A percentile compares a stretch with the other conserved stretches of the same genome.
Evolutionary conservation across 92 coral and sea anemone species (phyloP).

Genomic region (Galaxea fascicularis): DNA sequence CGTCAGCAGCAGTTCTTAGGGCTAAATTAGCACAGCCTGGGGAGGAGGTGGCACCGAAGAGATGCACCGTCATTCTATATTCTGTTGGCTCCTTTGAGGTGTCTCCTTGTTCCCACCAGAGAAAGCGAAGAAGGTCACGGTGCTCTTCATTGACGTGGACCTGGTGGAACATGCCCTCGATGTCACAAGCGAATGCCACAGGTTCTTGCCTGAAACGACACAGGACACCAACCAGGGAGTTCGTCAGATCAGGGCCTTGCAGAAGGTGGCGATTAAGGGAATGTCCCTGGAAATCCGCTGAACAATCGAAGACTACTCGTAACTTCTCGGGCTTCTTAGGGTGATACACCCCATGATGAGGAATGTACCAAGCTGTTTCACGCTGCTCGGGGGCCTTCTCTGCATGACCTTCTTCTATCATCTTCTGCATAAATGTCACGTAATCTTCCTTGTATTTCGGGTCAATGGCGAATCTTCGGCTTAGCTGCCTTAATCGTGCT

Average conservation of each 20-base stretch:
- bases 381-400: slow-evolving; percentile 24
- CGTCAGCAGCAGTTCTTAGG: slow-evolving; percentile 31
- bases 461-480: slow-evolving; percentile 37
- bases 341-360: slow-evolving; percentile 69
- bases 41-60: slow-evolving; percentile 51
- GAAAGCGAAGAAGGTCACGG: slow-evolving; percentile 43
- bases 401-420: slow-evolving; percentile 53
- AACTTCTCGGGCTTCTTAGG: slow-evolving; percentile 46
- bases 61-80: slow-evolving; percentile 35
- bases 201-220: slow-evolving; percentile 52
- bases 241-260: slow-evolving; percentile 53
- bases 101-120: slow-evolving; percentile 53
- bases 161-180: slow-evolving; percentile 53
- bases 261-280: slow-evolving; percentile 42
- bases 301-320: slow-evolving; percentile 50
- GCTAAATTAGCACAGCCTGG: slow-evolving; percentile 60
- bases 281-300: slow-evolving; percentile 39
- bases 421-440: slow-evolving; percentile 46
- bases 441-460: slow-evolving; percentile 47
- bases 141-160: slow-evolving; percentile 48
- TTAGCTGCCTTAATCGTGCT: too few species aligned
- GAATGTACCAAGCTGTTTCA: slow-evolving; percentile 58
- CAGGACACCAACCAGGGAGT: slow-evolving; percentile 42
- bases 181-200: slow-evolving; percentile 46
- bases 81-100: slow-evolving; percentile 18